Base-by-base conservation (phyloP, 2,113 vertebrate genomes). In the Lates calcarifer region DNA sequence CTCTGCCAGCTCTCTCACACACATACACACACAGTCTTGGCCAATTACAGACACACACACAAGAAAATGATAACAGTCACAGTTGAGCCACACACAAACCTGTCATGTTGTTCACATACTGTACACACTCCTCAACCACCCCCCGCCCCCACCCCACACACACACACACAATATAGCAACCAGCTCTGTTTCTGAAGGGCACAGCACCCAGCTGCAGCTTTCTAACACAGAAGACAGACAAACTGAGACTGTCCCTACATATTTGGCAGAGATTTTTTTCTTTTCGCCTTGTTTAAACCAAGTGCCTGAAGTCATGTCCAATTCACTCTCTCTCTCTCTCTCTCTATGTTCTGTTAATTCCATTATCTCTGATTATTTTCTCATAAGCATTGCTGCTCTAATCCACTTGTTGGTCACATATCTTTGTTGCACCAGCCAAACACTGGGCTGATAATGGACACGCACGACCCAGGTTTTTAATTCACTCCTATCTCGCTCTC, bases 361-460 rank as follows among this genome's bases (percentile, higher is more conserved):
- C 82, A 90, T 92, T 91, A 89, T 82, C 60, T 84, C 73, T 79
- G 85, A 92, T 92, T 88, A 83, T 91, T 92, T 85, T 86, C 84
- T 89, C 85, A 82, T 83, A 83, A 90, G 83, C 81, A 77, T 80
- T 71, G 82, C 83, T 24, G 82, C 83, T 82, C 72, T 91, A 90
- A 92, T 92, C 86, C 86, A 92, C 89, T 90, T 90, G 79, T 83
- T 89, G 85, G 71, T 91, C 82, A 58, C 81, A 82, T 86, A 88
- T 92, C 90, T 89, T 82, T 82, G 75, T 86, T 74, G 69, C 83
- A 67, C 28, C 81, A 87, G 84, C 80, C 74, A 81, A 78, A 56
- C 86, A 57, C 15, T 33, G 33, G 61, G 70, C 89, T 61, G 87
- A 91, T 90, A 91, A 83, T 75, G 71, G 76, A 75, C 73, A 58